Evolutionary conservation across 1,140 invertebrate species (phyloP).

Genomic region (Aphelenchoides avenae): DNA sequence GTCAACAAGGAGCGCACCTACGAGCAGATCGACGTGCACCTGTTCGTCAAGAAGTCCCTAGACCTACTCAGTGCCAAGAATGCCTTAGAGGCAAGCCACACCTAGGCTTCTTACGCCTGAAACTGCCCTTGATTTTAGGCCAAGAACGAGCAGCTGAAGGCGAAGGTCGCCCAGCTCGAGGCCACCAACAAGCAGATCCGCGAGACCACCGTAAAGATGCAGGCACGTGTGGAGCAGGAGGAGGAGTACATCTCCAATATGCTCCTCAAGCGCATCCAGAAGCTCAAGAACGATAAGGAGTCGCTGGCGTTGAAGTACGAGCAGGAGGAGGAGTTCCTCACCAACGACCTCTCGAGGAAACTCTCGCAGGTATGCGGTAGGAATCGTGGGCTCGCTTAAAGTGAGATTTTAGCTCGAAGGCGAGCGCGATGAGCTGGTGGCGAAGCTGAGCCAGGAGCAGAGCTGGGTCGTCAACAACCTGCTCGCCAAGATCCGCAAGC

Average conservation of each 20-base stretch:
- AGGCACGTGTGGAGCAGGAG: conserved; percentile 33
- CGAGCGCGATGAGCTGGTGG: conserved; percentile 27
- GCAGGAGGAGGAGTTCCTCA: conserved; percentile 35
- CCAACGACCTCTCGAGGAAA: conserved; percentile 33
- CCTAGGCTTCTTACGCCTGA: too few relatives aligned
- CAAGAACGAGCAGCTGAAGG: conserved; percentile 28
- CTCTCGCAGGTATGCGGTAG: conserved; percentile 30
- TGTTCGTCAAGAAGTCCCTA: conserved; percentile 25
- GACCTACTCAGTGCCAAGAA: conserved; percentile 26
- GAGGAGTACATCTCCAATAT: conserved; percentile 30
- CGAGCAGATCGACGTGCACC: conserved; percentile 20
- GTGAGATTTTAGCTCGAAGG: conserved; percentile 30
- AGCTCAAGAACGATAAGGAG: conserved; percentile 34
- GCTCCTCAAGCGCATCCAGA: conserved; percentile 31
- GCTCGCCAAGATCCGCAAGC: conserved; percentile 26
- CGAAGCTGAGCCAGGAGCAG: conserved; percentile 27
- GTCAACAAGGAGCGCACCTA: conserved; percentile 21
- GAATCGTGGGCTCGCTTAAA: too few relatives aligned
- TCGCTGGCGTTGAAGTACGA: conserved; percentile 27
- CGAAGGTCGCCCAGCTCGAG: conserved; percentile 17
- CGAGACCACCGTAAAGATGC: conserved; percentile 32
- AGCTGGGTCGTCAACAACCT: conserved; percentile 32
- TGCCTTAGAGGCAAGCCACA: conserved; percentile 23
- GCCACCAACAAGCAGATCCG: conserved; percentile 29
- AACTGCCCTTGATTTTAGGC: too few relatives aligned